Conservation (phyloP, 2,113 vertebrate species). For the Odontophorus gujanensis region DNA sequence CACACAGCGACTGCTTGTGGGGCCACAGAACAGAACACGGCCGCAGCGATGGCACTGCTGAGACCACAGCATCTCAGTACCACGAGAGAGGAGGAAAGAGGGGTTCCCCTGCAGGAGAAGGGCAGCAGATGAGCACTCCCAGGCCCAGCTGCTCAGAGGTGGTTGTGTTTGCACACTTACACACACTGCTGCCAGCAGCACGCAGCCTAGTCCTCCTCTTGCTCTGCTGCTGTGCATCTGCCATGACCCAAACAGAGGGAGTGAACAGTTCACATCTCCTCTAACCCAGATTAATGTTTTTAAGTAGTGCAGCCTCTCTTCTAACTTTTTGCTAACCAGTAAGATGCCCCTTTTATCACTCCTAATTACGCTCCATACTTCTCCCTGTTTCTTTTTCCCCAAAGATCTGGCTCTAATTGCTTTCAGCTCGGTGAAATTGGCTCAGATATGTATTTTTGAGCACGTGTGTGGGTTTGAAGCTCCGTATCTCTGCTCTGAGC, state of each 20-base stretch:
- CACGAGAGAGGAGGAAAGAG: rapidly evolving
- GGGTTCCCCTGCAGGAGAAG: not conserved
- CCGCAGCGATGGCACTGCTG: too few relatives aligned
- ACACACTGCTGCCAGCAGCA: not conserved
- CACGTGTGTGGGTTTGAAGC: not conserved
- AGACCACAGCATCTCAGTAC: too few relatives aligned
- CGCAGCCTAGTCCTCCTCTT: not conserved
- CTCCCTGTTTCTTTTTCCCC: constrained; percentile 25
- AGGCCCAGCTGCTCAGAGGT: too few relatives aligned
- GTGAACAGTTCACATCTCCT: not conserved
- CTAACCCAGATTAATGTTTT: not conserved
- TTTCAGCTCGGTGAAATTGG: constrained; percentile 39
- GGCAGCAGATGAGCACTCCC: not conserved
- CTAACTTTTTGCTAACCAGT: not conserved
- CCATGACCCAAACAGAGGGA: not conserved
- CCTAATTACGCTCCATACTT: not conserved
- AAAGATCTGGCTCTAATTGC: constrained; percentile 53
- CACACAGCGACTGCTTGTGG: too few relatives aligned
- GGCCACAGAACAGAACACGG: too few relatives aligned
- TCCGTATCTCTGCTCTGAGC: not conserved
- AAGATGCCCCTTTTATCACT: constrained; percentile 4
- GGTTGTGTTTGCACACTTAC: too few relatives aligned
- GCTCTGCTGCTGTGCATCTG: not conserved
- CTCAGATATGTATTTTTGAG: not conserved
- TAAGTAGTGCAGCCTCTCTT: not conserved